Conservation (phyloP, 2,113 vertebrate species). For the Nannobrachium achirus region DNA sequence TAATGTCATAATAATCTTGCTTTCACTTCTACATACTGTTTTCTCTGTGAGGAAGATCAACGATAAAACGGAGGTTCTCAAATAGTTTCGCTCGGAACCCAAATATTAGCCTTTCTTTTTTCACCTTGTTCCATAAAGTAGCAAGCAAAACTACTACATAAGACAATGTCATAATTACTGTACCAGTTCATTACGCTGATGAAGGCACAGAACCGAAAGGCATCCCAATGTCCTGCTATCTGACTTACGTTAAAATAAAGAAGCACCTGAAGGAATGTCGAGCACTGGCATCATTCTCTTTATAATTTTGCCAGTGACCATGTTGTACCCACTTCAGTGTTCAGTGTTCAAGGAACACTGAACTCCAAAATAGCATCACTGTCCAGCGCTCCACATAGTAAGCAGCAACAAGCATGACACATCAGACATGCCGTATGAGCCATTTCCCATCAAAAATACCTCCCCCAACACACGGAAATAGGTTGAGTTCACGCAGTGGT, state of each 20-base stretch:
- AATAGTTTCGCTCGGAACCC: background rate
- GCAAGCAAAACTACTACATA: background rate
- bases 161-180: background rate
- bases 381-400: slow-evolving; percentile 19
- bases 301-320: too few species aligned
- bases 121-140: background rate
- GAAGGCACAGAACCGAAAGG: too few species aligned
- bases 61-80: background rate
- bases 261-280: too few species aligned
- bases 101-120: background rate
- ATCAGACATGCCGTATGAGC: slow-evolving; percentile 41
- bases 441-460: slow-evolving; percentile 51
- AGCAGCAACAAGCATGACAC: slow-evolving; percentile 48
- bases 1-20: background rate
- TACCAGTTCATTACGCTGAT: too few species aligned
- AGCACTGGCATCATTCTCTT: too few species aligned
- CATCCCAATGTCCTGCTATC: too few species aligned
- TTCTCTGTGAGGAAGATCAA: background rate
- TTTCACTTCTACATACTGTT: background rate
- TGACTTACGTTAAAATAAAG: too few species aligned
- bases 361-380: slow-evolving; percentile 35
- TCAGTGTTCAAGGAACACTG: background rate
- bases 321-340: too few species aligned
- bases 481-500: slow-evolving; percentile 15
- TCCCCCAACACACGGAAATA: slow-evolving; percentile 28